Base-by-base conservation (phyloP, 2,888 invertebrate species). In the Therioaphis trifolii region DNA sequence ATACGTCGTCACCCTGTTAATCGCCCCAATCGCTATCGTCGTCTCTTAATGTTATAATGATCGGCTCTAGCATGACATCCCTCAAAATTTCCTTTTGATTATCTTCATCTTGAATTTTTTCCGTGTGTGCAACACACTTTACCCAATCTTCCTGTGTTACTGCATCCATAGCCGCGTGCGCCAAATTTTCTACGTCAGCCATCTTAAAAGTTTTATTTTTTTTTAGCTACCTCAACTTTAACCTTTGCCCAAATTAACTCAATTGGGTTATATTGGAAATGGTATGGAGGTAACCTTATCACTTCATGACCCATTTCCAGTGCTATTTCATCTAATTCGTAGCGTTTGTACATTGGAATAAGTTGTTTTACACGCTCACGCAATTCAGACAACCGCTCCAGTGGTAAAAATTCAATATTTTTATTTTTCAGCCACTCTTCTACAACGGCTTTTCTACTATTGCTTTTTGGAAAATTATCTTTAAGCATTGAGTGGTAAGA, bases 1-100 rank as follows among this genome's bases (percentile, higher is more conserved):
- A 5, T 35, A 35, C 35, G 35, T 66, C 66, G 9, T 66, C 35
- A 66, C 43, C 40, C 2, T 68, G 21, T 40, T 68, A 40, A 68
- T 40, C 43, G n/a, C 43, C 68, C 40, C 68, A 68, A 68, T 68
- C 68, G 43, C 68, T 68, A 12, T 68, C 43, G 43, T 68, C 68
- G 12, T 68, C 68, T 68, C 12, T 9, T 68, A 68, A 12, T 43
- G 68, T 68, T 12, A 68, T 68, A 21, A 68, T 68, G 2, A 40
- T 66, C 11, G 66, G 35, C 18, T 40, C 66, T 12, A 66, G 40
- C 7, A 7, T 40, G 66, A 40, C 15, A 29, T 61, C 61, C 61
- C 61, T 61, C 27, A 61, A 15, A 27, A 61, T 61, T 61, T 61
- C 61, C 4, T 29, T 61, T 4, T 2, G 3, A 61, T 61, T 61